A percentile compares a stretch with the other conserved stretches of the same genome.
Evolutionary conservation across 2,888 invertebrate genomes (phyloP).

Genomic region (Drosophila incognita): DNA sequence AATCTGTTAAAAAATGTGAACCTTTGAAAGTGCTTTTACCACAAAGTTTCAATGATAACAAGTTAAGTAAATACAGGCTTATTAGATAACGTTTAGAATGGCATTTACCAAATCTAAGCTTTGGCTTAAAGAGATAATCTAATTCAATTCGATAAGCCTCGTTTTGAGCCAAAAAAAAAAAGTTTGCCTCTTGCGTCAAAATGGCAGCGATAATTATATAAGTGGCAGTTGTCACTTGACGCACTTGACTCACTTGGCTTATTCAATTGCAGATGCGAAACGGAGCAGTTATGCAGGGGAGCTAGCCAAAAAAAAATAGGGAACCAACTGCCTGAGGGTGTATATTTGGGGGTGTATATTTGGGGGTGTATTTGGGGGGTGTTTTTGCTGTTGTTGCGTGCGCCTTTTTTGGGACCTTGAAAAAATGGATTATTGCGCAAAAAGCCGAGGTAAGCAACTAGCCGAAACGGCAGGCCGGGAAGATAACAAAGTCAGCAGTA

Average conservation of each 20-base stretch:
- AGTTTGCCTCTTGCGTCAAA: conserved; percentile 4
- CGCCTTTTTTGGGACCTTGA: conserved; percentile 42
- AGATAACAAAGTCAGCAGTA: conserved; percentile 46
- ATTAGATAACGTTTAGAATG: not conserved
- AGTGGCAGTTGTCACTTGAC: conserved; percentile 31
- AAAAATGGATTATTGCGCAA: conserved; percentile 50
- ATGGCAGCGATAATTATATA: conserved; percentile 40
- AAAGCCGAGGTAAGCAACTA: conserved; percentile 41
- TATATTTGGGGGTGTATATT: not conserved
- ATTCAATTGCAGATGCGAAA: conserved; percentile 33
- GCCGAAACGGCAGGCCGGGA: conserved; percentile 1
- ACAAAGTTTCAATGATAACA: not conserved
- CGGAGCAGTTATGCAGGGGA: not conserved
- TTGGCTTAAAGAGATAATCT: not conserved
- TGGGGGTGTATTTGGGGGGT: not conserved
- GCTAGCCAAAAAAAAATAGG: not conserved
- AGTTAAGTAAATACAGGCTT: not conserved
- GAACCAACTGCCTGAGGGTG: conserved; percentile 8
- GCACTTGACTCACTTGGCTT: conserved; percentile 11
- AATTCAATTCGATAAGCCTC: conserved; percentile 9
- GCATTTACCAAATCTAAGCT: not conserved
- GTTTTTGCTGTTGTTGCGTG: conserved; percentile 10
- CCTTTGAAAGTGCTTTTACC: not conserved
- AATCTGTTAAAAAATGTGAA: not conserved
- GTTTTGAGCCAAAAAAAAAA: conserved; percentile 6